Base-by-base conservation (phyloP, 2,113 vertebrate genomes). In the Myodes glareolus region DNA sequence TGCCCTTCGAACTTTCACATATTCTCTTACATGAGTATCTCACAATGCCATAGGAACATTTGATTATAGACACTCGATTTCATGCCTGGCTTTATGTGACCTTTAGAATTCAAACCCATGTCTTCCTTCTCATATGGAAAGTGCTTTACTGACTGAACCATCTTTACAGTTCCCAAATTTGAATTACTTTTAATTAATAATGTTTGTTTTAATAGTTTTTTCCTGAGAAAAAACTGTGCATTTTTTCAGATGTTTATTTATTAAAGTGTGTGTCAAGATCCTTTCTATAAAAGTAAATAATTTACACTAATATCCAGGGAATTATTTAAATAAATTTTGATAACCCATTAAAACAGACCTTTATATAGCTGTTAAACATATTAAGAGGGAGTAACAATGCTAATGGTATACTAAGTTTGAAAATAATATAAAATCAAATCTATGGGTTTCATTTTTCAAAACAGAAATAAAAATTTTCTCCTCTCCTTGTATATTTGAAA, bases 331-430 rank as follows among this genome's bases (percentile, higher is more conserved):
- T 90, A 80, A 55, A 70, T 84, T 88, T 94, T 73, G 55, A 25
- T 36, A 29, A 36, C 13, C 5, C 13, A 31, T 55, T 93, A 86
- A 93, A 29, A 47, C 58, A 12, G 23, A 86, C n/a, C 86, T 93
- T 61, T 14, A 67, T 76, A 7, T 11, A 94, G 45, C 23, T 29
- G 10, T 75, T 88, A 50, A 97, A 76, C 16, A 67, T 42, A 8
- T 81, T 91, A 0, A 63, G 76, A 73, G 90, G 82, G 13, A 90
- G 47, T 84, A 78, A 94, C 50, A 94, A 78, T n/a, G 7, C 47
- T 90, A 80, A 52, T 63, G 61, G 58, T 52, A 72, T 47, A 90
- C 94, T 52, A 88, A 85, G 75, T 92, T 95, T 52, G 55, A 63
- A 93, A 90, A 88, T 84, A 9, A 88, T 19, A 45, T 33, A 91